phyloP scores from a whole-genome alignment of 2,113 vertebrate genomes.

The Pelvicachromis taeniatus region DNA sequence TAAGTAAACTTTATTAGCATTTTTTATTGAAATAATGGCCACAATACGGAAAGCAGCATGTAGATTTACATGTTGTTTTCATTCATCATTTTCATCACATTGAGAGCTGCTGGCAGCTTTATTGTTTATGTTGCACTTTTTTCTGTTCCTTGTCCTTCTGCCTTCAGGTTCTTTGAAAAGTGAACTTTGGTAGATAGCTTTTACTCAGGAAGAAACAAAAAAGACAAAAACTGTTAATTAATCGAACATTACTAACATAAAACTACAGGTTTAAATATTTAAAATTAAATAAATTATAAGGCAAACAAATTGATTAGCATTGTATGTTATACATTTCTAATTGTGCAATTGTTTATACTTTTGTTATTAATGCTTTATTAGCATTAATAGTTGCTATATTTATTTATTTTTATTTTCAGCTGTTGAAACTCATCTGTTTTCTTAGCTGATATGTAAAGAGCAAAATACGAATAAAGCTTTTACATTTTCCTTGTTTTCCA shows the following conservation, averaged over 20 bases:
- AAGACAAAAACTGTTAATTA: not conserved
- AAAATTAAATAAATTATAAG: not conserved
- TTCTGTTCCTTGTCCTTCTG: not conserved
- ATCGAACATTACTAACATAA: not conserved
- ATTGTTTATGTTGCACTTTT: not conserved
- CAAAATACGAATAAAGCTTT: not conserved
- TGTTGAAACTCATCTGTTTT: not conserved
- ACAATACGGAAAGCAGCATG: not conserved
- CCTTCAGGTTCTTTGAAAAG: not conserved
- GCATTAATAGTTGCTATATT: no score
- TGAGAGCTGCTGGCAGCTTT: not conserved
- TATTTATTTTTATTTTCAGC: not conserved
- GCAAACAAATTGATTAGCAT: not conserved
- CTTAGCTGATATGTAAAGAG: not conserved
- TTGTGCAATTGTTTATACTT: not conserved
- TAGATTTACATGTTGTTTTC: not conserved
- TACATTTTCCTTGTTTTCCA: no score
- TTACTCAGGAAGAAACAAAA: not conserved
- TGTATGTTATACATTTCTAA: not conserved
- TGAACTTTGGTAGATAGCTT: not conserved
- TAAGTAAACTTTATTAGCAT: not conserved
- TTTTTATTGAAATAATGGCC: not conserved
- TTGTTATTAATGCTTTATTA: not conserved
- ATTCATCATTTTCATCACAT: constrained; percentile 3
- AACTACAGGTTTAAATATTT: not conserved